Conservation (phyloP, 1,140 invertebrate species). For the Idris sp. region DNA sequence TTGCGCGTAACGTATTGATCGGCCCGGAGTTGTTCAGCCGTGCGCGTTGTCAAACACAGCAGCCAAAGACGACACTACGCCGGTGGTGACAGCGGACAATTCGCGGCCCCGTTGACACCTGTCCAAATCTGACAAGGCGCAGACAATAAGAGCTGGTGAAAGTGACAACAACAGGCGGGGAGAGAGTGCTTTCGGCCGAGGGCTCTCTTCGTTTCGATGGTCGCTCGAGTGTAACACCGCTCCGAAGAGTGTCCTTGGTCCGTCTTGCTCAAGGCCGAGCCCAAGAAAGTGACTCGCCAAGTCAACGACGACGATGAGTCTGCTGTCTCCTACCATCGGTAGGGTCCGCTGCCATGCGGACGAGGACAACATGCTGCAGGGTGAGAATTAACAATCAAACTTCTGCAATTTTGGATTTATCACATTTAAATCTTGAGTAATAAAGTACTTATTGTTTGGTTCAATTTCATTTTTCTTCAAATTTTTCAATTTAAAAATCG, state of each 20-base stretch:
- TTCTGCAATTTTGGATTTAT: too few species aligned
- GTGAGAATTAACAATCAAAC: too few species aligned
- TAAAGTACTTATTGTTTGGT: too few species aligned
- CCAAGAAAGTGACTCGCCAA: slow-evolving; percentile 38
- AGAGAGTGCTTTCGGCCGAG: slow-evolving; percentile 33
- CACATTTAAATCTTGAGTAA: not conserved
- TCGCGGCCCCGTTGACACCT: slow-evolving; percentile 29
- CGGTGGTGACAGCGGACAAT: slow-evolving; percentile 50
- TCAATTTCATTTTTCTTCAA: too few species aligned
- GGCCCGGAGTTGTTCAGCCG: slow-evolving; percentile 23
- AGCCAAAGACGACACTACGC: slow-evolving; percentile 35
- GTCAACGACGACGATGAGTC: slow-evolving; percentile 58
- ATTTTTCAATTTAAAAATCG: too few species aligned
- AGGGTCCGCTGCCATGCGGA: slow-evolving; percentile 71
- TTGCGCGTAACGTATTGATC: slow-evolving; percentile 56
- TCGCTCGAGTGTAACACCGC: slow-evolving; percentile 39
- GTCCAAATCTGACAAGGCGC: not conserved
- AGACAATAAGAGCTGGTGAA: slow-evolving; percentile 24
- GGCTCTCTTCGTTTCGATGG: slow-evolving; percentile 31
- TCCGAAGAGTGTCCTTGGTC: slow-evolving; percentile 53
- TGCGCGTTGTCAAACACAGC: slow-evolving; percentile 34
- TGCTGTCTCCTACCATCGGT: slow-evolving; percentile 67
- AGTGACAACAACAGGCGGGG: slow-evolving; percentile 54
- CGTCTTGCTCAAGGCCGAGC: slow-evolving; percentile 43
- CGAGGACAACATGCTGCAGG: slow-evolving; percentile 77